A percentile compares a stretch with the other conserved stretches of the same genome.
Conservation (phyloP, 1,140 invertebrate genomes). For the Antheraea pernyi region DNA sequence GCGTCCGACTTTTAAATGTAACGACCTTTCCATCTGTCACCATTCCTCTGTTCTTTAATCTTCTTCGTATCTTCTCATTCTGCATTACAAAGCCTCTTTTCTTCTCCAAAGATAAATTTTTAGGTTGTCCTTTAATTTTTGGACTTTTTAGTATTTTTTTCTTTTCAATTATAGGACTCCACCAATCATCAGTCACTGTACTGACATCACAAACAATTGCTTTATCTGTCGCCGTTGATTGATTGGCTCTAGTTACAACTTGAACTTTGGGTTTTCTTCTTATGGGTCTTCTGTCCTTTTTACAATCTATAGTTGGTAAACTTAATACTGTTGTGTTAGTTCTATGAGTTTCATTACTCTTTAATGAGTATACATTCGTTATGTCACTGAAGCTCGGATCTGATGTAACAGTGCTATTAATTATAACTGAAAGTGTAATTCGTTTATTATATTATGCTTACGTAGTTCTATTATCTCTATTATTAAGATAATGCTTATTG, state of each 20-base stretch:
- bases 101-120: conserved; percentile 13
- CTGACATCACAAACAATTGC: conserved; percentile 32
- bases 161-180: conserved; percentile 49
- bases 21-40: conserved; percentile 25
- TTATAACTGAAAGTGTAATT: neutral
- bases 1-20: conserved; percentile 30
- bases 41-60: conserved; percentile 12
- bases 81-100: conserved; percentile 1
- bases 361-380: neutral
- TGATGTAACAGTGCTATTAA: neutral
- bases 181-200: conserved; percentile 47
- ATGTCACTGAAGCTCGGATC: neutral
- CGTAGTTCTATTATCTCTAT: too few relatives aligned
- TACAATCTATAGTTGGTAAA: conserved; percentile 22
- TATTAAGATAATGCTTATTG: too few relatives aligned
- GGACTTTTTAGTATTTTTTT: conserved; percentile 15
- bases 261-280: conserved; percentile 53
- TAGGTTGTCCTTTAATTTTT: neutral
- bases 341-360: conserved; percentile 25
- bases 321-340: conserved; percentile 36
- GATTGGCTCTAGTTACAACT: conserved; percentile 33
- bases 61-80: conserved; percentile 5
- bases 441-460: neutral
- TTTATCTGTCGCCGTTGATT: conserved; percentile 31
- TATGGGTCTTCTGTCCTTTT: conserved; percentile 9